Evolutionary conservation across 2,888 invertebrate genomes (phyloP).

Genomic region (Hydrotaea cyrtoneurina): DNA sequence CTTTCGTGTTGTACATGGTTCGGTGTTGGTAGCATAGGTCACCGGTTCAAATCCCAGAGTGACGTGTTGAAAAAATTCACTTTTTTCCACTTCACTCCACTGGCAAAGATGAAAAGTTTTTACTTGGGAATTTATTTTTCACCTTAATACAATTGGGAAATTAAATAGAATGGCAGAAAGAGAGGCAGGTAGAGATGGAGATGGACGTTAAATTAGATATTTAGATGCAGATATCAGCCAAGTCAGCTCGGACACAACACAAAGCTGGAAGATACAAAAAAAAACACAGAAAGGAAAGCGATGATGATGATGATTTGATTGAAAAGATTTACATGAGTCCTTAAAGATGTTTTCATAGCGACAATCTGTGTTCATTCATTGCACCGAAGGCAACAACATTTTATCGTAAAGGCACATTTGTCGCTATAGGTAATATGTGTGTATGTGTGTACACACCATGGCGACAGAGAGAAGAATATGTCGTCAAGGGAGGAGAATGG

Average conservation of each 20-base stretch:
- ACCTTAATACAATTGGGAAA: conserved; percentile 62
- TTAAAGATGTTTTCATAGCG: not conserved
- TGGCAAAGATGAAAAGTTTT: conserved; percentile 33
- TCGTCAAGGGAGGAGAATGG: too few relatives aligned
- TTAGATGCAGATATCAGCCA: conserved; percentile 35
- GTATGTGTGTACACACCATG: too few relatives aligned
- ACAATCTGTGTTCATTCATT: conserved; percentile 2
- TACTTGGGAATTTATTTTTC: conserved; percentile 61
- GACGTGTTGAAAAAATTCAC: conserved; percentile 31
- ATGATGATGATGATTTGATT: conserved; percentile 23
- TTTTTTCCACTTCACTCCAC: not conserved
- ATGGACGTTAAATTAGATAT: conserved; percentile 45
- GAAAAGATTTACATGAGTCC: conserved; percentile 28
- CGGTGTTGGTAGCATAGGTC: conserved; percentile 42
- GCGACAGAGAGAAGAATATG: too few relatives aligned
- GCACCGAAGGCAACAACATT: not conserved
- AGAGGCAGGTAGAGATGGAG: not conserved
- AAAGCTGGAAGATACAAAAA: too few relatives aligned
- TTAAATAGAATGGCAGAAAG: conserved; percentile 42
- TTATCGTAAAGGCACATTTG: not conserved
- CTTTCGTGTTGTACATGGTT: not conserved
- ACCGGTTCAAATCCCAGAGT: conserved; percentile 62
- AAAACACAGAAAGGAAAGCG: not conserved
- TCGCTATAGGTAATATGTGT: too few relatives aligned
- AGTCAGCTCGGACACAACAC: not conserved